Conservation (phyloP, 2,113 vertebrate species). For the Etia nguti region DNA sequence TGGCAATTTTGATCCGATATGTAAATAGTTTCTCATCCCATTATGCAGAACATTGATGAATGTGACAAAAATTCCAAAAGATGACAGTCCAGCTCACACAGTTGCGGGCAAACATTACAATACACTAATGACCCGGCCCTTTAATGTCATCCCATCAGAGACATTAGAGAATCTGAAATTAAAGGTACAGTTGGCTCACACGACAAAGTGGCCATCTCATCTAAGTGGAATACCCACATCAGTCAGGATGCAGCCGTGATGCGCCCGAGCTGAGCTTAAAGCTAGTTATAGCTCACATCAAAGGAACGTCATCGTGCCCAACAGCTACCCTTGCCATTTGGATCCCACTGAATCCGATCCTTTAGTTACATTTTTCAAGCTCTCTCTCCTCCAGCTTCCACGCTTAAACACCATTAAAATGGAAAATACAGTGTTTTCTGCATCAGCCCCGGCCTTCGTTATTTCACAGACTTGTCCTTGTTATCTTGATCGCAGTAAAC, state of each 20-base stretch:
- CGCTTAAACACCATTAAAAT: slow-evolving; percentile 72
- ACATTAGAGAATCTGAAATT: slow-evolving; percentile 75
- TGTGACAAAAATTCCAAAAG: slow-evolving; percentile 62
- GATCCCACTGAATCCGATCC: slow-evolving; percentile 60
- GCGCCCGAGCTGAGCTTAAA: slow-evolving; percentile 50
- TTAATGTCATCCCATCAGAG: slow-evolving; percentile 60
- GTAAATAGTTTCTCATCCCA: slow-evolving; percentile 70
- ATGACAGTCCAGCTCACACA: slow-evolving; percentile 57
- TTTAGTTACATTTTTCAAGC: slow-evolving; percentile 60
- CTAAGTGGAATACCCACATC: slow-evolving; percentile 59
- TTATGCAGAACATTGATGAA: slow-evolving; percentile 65
- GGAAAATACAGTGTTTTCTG: slow-evolving; percentile 61
- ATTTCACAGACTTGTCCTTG: slow-evolving; percentile 62
- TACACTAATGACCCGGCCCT: slow-evolving; percentile 63
- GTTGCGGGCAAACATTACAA: slow-evolving; percentile 52
- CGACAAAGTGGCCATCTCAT: slow-evolving; percentile 49
- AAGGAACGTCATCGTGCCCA: slow-evolving; percentile 66
- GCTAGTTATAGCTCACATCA: slow-evolving; percentile 74
- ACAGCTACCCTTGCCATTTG: slow-evolving; percentile 69
- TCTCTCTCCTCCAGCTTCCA: slow-evolving; percentile 47
- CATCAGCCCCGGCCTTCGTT: slow-evolving; percentile 55
- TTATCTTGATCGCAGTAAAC: slow-evolving; percentile 68
- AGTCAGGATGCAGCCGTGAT: slow-evolving; percentile 58
- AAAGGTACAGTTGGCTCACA: slow-evolving; percentile 71
- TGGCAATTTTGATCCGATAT: slow-evolving; percentile 67